phyloP scores from a whole-genome alignment of 2,113 vertebrate species.

The Seriola dumerili region DNA sequence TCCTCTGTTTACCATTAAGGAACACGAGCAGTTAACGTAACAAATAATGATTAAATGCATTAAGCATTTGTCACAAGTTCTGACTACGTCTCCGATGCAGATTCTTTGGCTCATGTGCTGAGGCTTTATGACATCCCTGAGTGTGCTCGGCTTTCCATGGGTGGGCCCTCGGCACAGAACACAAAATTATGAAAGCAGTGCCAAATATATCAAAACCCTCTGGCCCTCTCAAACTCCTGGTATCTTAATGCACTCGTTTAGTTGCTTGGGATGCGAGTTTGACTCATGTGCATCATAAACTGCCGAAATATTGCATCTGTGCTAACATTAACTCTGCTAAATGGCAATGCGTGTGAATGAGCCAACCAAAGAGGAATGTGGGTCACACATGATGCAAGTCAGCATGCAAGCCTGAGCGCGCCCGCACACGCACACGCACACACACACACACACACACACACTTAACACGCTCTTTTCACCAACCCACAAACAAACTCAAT shows the following conservation, averaged over 20 bases:
- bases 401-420: constrained; percentile 24
- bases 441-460: constrained; percentile 12
- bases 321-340: constrained; percentile 40
- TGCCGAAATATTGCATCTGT: constrained; percentile 38
- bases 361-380: constrained; percentile 64
- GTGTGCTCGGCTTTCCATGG: constrained; percentile 4
- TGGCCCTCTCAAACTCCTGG: neutral
- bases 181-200: constrained; percentile 4
- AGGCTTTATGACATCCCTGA: neutral
- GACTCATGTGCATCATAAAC: constrained; percentile 58
- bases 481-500: constrained; percentile 38
- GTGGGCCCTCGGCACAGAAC: constrained; percentile 6
- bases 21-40: constrained; percentile 2
- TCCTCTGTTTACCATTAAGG: neutral
- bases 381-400: constrained; percentile 58
- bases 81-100: neutral
- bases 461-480: constrained; percentile 25
- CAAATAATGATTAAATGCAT: neutral
- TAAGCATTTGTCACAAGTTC: neutral
- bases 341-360: constrained; percentile 65
- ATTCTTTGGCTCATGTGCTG: neutral
- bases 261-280: constrained; percentile 19
- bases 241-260: constrained; percentile 36
- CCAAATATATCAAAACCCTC: constrained; percentile 22
- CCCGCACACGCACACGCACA: neutral